Percentiles rank a stretch among this genome's conserved stretches.
These are phyloP conservation scores for Anser cygnoides DNA, from an alignment of 2,113 vertebrate species.

Conservation along the genomic window DNA sequence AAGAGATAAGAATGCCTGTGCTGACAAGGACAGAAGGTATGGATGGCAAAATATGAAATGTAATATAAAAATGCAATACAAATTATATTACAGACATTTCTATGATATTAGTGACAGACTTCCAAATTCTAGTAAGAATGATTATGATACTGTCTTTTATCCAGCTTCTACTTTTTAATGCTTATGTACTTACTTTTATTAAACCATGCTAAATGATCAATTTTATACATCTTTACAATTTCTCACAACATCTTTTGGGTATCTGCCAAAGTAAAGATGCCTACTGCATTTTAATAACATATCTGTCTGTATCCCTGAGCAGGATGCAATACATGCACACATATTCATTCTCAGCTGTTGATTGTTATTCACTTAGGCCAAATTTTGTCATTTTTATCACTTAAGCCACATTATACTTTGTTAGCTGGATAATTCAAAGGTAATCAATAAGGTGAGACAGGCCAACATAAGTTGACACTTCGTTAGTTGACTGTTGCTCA, in stretches of 20 bases:
- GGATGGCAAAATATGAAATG: background rate
- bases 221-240: conserved; percentile 9
- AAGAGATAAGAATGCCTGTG: background rate
- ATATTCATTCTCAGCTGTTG: background rate
- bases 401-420: background rate
- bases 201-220: background rate
- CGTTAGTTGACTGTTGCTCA: background rate
- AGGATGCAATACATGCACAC: background rate
- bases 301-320: background rate
- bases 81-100: conserved; percentile 36
- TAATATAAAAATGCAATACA: conserved; percentile 32
- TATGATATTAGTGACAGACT: background rate
- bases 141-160: background rate
- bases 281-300: background rate
- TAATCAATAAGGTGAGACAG: background rate
- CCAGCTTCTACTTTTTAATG: background rate
- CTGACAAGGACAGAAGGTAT: conserved; percentile 38
- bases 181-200: background rate
- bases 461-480: background rate
- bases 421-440: background rate
- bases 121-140: background rate
- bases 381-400: background rate
- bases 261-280: background rate
- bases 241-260: background rate
- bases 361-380: background rate